Conservation (phyloP, 2,888 invertebrate genomes). For the Hypolimnas misippus region DNA sequence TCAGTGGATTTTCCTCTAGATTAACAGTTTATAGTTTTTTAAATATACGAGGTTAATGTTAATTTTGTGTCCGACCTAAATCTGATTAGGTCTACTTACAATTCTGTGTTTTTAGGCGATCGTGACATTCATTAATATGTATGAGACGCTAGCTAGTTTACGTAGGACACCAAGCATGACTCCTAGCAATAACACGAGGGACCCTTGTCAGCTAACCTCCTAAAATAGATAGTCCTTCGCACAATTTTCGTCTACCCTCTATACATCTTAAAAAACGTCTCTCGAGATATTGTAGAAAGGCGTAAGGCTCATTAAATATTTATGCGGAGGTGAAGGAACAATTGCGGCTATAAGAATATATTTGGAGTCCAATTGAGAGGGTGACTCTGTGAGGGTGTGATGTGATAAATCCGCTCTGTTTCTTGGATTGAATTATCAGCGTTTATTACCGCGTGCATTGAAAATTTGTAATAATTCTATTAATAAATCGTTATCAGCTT, state of each 20-base stretch:
- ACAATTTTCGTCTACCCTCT: constrained; percentile 62
- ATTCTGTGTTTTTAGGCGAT: constrained; percentile 18
- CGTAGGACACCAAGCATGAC: constrained; percentile 54
- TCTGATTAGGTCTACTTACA: constrained; percentile 20
- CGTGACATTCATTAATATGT: constrained; percentile 61
- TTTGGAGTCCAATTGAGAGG: constrained; percentile 11
- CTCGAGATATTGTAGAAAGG: constrained; percentile 54
- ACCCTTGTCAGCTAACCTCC: constrained; percentile 63
- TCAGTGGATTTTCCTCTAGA: no score
- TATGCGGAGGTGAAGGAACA: constrained; percentile 42
- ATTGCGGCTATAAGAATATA: constrained; percentile 20
- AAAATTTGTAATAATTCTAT: not conserved
- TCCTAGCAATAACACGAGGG: constrained; percentile 57
- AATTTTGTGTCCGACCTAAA: not conserved
- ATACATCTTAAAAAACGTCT: constrained; percentile 67
- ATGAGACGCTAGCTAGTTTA: constrained; percentile 62
- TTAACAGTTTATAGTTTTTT: no score
- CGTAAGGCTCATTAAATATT: constrained; percentile 61
- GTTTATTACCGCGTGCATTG: not conserved
- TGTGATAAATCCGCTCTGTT: not conserved
- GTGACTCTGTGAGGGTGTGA: not conserved
- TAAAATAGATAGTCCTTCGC: constrained; percentile 52
- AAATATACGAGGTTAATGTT: not conserved
- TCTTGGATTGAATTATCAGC: not conserved
- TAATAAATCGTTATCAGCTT: constrained; percentile 3